Evolutionary conservation across 2,888 invertebrate genomes (phyloP), one percentile per base, ranked within the genome.

Genomic region (Caenorhabditis virilis): DNA sequence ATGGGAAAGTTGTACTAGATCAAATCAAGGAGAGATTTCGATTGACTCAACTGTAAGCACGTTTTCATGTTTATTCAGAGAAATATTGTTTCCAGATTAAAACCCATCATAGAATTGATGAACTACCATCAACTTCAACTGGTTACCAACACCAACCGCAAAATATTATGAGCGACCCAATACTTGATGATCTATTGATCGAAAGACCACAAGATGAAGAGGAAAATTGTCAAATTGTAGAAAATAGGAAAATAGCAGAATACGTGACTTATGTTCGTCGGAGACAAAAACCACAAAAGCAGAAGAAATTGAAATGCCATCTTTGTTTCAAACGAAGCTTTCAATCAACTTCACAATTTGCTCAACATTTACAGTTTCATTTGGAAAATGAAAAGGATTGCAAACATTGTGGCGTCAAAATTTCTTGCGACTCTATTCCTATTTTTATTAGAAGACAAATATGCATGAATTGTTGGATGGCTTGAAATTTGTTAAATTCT

Each of bases 391-490:
- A 60, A 39, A 59, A 49, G 9, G 7, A 20, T 1, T 60, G 59
- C 18, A 33, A 39, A 22, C 38, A 86, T 87, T 98, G 97, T 36
- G 33, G 33, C 9, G 98, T 95, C 45, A 97, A 88, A 84, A 92
- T 94, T 86, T 95, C 95, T 84, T 97, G 95, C 63, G 64, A 64
- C n/a, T 46, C 54, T 5, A 25, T 35, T 4, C 39, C 57, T 6
- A 27, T 53, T 9, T 48, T 43, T 23, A 38, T 39, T 26, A 52
- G 63, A 9, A 38, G 56, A 9, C 27, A 43, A n/a, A 18, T 45
- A 13, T 63, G 63, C 39, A 49, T 45, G 25, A 43, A 6, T 26
- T 63, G 63, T 35, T 51, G 16, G 22, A 27, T 6, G n/a, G n/a
- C n/a, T n/a, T n/a, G n/a, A n/a, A n/a, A n/a, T n/a, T n/a, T n/a